Conservation (phyloP, 2,113 vertebrate genomes). For the Takifugu flavidus region DNA sequence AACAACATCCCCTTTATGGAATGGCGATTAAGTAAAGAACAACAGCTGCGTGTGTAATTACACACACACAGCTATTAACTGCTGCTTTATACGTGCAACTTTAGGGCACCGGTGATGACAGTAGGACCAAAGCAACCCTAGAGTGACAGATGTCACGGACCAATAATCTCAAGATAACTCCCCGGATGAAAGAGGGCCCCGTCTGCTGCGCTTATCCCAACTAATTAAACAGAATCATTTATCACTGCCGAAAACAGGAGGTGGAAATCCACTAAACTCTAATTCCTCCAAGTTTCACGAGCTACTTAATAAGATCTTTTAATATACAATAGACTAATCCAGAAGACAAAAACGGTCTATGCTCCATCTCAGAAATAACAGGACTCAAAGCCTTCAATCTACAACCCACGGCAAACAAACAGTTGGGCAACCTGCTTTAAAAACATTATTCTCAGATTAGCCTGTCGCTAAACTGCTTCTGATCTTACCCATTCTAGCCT, state of each 20-base stretch:
- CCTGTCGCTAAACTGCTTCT: slow-evolving; percentile 13
- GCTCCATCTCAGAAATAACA: no score
- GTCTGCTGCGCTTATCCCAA: slow-evolving; percentile 31
- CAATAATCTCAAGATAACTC: slow-evolving; percentile 41
- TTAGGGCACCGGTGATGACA: slow-evolving; percentile 26
- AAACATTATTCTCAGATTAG: slow-evolving; percentile 22
- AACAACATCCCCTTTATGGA: slow-evolving; percentile 23
- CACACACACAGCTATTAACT: slow-evolving; percentile 21
- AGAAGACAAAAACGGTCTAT: no score
- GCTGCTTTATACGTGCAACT: slow-evolving; percentile 28
- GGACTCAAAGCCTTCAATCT: no score
- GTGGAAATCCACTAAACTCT: slow-evolving; percentile 1
- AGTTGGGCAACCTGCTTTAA: slow-evolving; percentile 9
- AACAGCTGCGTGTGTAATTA: slow-evolving; percentile 24
- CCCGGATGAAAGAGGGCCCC: slow-evolving; percentile 28
- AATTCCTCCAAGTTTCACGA: no score
- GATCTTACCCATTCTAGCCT: slow-evolving; percentile 91
- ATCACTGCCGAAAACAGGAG: slow-evolving; percentile 19
- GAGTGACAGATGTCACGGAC: slow-evolving; percentile 41
- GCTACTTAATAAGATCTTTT: no score
- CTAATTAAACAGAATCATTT: slow-evolving; percentile 29
- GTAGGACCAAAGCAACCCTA: slow-evolving; percentile 31
- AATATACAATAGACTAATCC: no score
- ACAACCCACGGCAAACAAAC: not conserved
- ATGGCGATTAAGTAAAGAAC: slow-evolving; percentile 15